Percentiles rank a stretch among this genome's conserved stretches.
Conservation (phyloP, 2,113 vertebrate genomes). For the Mormoops blainvillei region DNA sequence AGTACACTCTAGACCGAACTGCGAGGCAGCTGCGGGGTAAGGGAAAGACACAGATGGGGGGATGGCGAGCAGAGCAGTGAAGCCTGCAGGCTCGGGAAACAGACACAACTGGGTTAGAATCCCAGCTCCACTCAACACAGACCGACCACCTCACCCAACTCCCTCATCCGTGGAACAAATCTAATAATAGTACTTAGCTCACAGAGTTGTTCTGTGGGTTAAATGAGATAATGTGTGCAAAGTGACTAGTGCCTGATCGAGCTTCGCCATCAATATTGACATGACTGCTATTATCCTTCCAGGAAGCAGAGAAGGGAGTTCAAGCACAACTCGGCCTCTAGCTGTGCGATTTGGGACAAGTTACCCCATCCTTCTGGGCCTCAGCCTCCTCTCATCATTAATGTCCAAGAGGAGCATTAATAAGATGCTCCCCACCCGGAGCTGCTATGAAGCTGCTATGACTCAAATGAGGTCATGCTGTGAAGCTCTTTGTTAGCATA, state of each 20-base stretch:
- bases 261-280: neutral
- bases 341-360: neutral
- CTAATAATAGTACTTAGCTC: too few relatives aligned
- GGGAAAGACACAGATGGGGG: neutral
- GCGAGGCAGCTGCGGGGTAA: neutral
- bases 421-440: too few relatives aligned
- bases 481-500: neutral
- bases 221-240: too few relatives aligned
- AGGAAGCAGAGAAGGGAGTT: neutral
- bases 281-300: neutral
- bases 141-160: neutral
- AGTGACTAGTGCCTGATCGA: neutral
- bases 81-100: neutral
- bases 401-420: neutral
- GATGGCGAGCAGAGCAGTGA: accelerated
- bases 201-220: too few relatives aligned
- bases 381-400: neutral
- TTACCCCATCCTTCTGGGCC: neutral
- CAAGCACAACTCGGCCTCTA: neutral
- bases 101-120: neutral
- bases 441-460: neutral
- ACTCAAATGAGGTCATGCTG: accelerated
- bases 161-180: neutral
- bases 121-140: neutral
- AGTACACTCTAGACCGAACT: neutral